Evolutionary conservation across 1,140 invertebrate genomes (phyloP).

Genomic region (Neodiprion pinetum): DNA sequence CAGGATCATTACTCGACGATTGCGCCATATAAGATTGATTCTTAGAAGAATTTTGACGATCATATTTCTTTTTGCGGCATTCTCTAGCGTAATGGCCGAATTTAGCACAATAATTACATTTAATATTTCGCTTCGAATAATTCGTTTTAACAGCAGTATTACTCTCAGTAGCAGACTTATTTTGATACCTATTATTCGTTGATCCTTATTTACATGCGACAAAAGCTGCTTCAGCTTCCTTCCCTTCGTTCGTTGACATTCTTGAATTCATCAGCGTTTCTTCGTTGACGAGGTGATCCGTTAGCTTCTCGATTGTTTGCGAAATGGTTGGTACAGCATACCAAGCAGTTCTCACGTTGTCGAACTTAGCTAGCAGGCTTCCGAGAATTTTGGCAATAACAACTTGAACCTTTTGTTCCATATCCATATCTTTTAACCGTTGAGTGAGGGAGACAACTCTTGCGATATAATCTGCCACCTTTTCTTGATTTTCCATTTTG

Average conservation of each 20-base stretch:
- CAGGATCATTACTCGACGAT: no score
- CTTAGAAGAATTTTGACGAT: not conserved
- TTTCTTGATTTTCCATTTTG: slow-evolving; percentile 25
- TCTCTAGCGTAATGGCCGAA: slow-evolving; percentile 25
- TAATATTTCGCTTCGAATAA: slow-evolving; percentile 15
- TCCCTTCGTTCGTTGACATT: not conserved
- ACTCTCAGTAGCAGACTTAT: slow-evolving; percentile 14
- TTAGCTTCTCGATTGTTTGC: slow-evolving; percentile 27
- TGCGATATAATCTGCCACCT: slow-evolving; percentile 25
- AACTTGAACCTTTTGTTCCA: slow-evolving; percentile 25
- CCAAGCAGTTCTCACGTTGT: slow-evolving; percentile 30
- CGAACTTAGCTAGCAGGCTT: slow-evolving; percentile 24
- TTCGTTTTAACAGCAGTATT: not conserved
- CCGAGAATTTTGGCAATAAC: slow-evolving; percentile 27
- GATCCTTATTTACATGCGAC: not conserved
- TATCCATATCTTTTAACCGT: slow-evolving; percentile 22
- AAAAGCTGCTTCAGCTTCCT: not conserved
- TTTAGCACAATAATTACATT: slow-evolving; percentile 24
- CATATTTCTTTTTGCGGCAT: slow-evolving; percentile 19
- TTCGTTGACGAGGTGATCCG: slow-evolving; percentile 25
- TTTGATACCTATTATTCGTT: not conserved
- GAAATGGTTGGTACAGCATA: slow-evolving; percentile 21
- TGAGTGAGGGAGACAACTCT: slow-evolving; percentile 24
- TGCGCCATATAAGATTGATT: no score
- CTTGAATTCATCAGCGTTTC: slow-evolving; percentile 16